Conservation (phyloP, 1,140 invertebrate species). For the Drosophila ogumai region DNA sequence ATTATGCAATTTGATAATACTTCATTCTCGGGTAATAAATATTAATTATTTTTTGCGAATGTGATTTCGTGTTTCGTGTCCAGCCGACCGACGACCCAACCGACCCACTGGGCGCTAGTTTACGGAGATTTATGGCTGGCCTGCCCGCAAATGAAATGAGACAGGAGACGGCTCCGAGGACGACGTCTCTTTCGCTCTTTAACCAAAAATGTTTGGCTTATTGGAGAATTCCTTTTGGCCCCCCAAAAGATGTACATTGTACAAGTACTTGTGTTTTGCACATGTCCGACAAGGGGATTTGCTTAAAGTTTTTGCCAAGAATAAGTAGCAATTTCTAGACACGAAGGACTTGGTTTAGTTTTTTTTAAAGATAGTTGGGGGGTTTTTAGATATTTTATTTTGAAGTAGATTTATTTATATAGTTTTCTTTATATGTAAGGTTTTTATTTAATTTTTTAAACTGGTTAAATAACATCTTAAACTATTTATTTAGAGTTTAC, state of each 20-base stretch:
- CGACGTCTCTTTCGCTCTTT: conserved; percentile 1
- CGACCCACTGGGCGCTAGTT: conserved; percentile 63
- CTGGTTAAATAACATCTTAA: too few relatives aligned
- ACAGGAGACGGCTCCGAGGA: conserved; percentile 13
- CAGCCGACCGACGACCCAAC: neutral
- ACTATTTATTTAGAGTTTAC: too few relatives aligned
- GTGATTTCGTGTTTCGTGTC: conserved; percentile 67
- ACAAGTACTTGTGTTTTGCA: conserved; percentile 25
- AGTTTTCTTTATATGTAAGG: too few relatives aligned
- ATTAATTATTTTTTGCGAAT: conserved; percentile 83
- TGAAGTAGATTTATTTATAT: fast-evolving
- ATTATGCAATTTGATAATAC: conserved; percentile 84
- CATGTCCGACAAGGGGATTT: conserved; percentile 63
- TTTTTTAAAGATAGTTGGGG: neutral
- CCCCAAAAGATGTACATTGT: conserved; percentile 28
- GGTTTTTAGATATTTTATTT: neutral
- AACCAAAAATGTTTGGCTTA: neutral
- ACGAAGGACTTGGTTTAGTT: neutral
- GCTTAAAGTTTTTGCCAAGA: conserved; percentile 44
- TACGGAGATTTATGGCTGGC: conserved; percentile 69
- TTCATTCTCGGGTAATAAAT: conserved; percentile 82
- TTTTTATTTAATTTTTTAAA: too few relatives aligned
- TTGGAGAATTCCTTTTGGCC: conserved; percentile 12
- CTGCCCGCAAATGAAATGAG: conserved; percentile 68
- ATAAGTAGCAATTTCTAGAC: conserved; percentile 9